Percentiles rank a stretch among this genome's conserved stretches.
Conservation (phyloP, 2,797 vertebrate species). For the Cheirogaleus major region DNA sequence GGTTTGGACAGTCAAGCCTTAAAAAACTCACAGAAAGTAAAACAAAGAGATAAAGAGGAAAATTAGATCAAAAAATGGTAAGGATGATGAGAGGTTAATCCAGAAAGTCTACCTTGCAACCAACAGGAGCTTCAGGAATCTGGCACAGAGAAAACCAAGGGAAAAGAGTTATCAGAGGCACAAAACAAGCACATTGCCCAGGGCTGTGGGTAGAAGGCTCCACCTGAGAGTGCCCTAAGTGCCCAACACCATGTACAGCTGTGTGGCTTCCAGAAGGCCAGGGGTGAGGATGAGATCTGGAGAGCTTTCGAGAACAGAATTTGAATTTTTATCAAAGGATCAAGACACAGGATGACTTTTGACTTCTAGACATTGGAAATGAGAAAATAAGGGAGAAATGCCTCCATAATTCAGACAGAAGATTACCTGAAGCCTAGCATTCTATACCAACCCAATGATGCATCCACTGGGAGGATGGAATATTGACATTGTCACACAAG, state of each 20-base stretch:
- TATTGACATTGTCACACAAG: not conserved
- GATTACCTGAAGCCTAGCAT: not conserved
- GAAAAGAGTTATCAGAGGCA: not conserved
- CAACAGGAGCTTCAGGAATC: not conserved
- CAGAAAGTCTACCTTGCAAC: not conserved
- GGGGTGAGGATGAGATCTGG: not conserved
- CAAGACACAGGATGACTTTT: not conserved
- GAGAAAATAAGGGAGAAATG: not conserved
- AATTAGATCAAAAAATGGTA: not conserved
- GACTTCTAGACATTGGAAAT: not conserved
- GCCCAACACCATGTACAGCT: rapidly evolving
- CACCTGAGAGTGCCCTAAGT: not conserved
- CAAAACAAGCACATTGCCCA: not conserved
- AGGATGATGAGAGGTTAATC: not conserved
- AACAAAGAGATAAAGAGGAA: not conserved
- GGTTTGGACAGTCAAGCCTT: not conserved
- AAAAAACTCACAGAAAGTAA: not conserved
- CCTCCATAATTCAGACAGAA: not conserved
- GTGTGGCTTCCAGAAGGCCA: not conserved
- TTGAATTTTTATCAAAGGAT: not conserved
- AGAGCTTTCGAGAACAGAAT: not conserved
- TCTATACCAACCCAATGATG: not conserved
- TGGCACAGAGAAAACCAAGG: not conserved
- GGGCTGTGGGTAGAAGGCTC: not conserved
- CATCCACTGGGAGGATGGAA: not conserved